Evolutionary conservation across 2,888 invertebrate species (phyloP), one percentile per base, ranked within the genome.

Genomic region (Sycophila texana): DNA sequence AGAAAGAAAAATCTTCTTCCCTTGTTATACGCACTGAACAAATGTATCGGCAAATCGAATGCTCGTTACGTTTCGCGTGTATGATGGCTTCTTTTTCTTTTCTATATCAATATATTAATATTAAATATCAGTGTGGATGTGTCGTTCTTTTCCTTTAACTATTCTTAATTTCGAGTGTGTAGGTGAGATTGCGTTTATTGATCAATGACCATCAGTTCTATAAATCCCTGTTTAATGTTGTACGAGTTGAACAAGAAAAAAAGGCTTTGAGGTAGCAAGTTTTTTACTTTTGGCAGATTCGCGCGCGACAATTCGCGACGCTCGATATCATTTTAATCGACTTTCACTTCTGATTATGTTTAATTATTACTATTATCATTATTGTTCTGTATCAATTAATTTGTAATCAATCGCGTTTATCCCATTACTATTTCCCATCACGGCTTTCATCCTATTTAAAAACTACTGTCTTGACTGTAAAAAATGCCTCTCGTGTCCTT

Each of bases 251-350:
- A 26, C 26, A 26, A 26, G 26, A 77, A 86, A 86, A 39, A 39
- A 87, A 87, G 82, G 84, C 83, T 82, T 55, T 87, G 89, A 89
- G 89, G 89, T 89, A 89, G 88, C 85, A 86, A 82, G 86, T 86
- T 88, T 83, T 73, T 85, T 87, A 84, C 83, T 84, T 88, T 88
- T 86, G 86, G 87, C 86, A 85, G 82, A 84, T 79, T 74, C 72
- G 30, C 81, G 67, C 81, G 57, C 72, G 4, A 13, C 51, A 51
- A 72, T 74, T 26, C 51, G 51, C 55, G 63, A 26, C 63, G 18
- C n/a, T 74, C 4, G 18, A 39, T 60, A 49, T 39, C 53, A 30
- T 51, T 57, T 51, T 53, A 18, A 57, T 61, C 26, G 26, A 70
- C 18, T 51, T 55, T 80, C 26, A 58, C 55, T 73, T 74, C 58